These are phyloP conservation scores for Ispidina picta DNA, from an alignment of 2,797 vertebrate genomes.

Conservation along the genomic window DNA sequence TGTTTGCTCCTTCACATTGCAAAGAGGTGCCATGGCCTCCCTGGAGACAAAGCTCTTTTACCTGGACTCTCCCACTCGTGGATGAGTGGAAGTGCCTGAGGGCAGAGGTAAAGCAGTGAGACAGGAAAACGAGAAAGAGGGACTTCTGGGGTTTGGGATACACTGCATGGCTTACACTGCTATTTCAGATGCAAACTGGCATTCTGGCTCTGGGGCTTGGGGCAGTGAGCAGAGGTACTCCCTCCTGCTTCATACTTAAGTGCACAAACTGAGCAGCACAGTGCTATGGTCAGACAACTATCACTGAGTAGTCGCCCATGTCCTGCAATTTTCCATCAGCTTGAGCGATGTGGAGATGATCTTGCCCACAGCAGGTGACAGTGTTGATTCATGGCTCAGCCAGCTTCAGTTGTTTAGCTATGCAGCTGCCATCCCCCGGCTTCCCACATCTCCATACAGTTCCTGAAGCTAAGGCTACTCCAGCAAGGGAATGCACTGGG, in stretches of 20 bases:
- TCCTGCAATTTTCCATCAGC: background rate
- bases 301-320: rapidly evolving
- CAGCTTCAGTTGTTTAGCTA: constrained; percentile 35
- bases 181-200: background rate
- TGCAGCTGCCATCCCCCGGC: constrained; percentile 51
- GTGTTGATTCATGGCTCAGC: constrained; percentile 59
- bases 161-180: background rate
- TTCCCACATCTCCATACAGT: constrained; percentile 56
- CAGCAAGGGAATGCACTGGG: constrained; percentile 58
- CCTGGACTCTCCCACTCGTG: rapidly evolving
- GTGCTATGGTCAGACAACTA: rapidly evolving
- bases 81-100: background rate
- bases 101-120: background rate
- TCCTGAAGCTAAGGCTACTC: constrained; percentile 59
- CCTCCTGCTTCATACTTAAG: background rate
- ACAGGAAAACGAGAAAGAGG: background rate
- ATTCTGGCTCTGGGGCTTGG: rapidly evolving
- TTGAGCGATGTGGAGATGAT: background rate
- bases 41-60: background rate
- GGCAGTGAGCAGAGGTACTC: background rate
- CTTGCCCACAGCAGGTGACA: constrained; percentile 66
- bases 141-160: background rate
- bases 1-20: background rate
- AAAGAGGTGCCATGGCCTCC: background rate
- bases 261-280: background rate